phyloP scores from a whole-genome alignment of 1,140 invertebrate genomes.

The Drosophila saltans region DNA sequence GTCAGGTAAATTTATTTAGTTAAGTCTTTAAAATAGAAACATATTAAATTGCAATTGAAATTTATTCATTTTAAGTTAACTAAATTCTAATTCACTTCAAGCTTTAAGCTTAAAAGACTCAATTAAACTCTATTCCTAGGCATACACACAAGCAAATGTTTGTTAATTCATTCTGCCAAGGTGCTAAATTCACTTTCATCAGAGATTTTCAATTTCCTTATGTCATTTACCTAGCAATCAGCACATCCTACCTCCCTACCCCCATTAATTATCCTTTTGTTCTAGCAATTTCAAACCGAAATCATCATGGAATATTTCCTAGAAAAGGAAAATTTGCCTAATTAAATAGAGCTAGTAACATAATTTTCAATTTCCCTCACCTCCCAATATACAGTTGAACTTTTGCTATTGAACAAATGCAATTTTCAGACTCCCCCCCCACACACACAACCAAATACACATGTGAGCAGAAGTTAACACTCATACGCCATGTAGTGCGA shows the following conservation, averaged over 20 bases:
- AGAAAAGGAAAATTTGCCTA: slow-evolving; percentile 8
- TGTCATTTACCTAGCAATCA: slow-evolving; percentile 1
- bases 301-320: slow-evolving; percentile 5
- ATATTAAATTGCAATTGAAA: no score
- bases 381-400: neutral
- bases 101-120: no score
- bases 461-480: slow-evolving; percentile 29
- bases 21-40: no score
- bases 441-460: neutral
- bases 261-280: neutral
- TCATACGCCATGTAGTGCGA: slow-evolving; percentile 58
- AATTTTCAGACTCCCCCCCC: slow-evolving; percentile 27
- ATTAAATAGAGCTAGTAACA: slow-evolving; percentile 28
- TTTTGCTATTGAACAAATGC: slow-evolving; percentile 33
- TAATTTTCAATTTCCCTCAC: slow-evolving; percentile 25
- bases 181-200: neutral
- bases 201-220: neutral
- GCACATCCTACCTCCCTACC: neutral
- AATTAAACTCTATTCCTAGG: neutral
- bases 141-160: neutral
- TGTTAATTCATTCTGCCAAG: neutral
- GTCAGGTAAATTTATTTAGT: neutral
- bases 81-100: no score
- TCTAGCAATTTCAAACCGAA: neutral
- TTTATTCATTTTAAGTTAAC: no score